Conservation (phyloP, 2,797 vertebrate species). For the Melanotaenia maccullochi region DNA sequence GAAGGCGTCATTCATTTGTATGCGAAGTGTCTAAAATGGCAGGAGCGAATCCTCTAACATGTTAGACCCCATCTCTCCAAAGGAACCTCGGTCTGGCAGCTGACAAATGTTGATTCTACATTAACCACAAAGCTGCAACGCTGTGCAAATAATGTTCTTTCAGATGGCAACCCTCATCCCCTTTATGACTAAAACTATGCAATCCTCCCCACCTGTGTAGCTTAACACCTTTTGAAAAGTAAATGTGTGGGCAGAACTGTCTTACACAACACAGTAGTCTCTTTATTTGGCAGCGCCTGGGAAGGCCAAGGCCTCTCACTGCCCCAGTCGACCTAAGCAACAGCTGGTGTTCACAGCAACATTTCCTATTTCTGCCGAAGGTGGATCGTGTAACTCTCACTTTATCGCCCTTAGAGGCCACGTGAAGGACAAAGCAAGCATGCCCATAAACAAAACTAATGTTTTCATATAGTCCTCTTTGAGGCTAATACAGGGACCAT, state of each 20-base stretch:
- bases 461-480: constrained; percentile 82
- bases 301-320: constrained; percentile 77
- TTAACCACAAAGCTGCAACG: constrained; percentile 72
- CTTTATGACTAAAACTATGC: constrained; percentile 72
- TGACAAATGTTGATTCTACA: constrained; percentile 85
- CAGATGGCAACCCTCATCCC: constrained; percentile 72
- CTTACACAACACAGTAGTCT: constrained; percentile 72
- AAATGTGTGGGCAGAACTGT: constrained; percentile 51
- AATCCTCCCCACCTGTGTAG: constrained; percentile 64
- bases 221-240: constrained; percentile 71
- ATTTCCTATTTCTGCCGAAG: constrained; percentile 90
- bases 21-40: constrained; percentile 60
- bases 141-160: constrained; percentile 84
- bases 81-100: constrained; percentile 60
- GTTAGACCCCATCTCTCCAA: constrained; percentile 52
- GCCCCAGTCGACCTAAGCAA: constrained; percentile 80
- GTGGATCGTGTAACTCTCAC: constrained; percentile 93
- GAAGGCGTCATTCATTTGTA: constrained; percentile 75
- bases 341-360: constrained; percentile 91
- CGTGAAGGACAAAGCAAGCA: constrained; percentile 91
- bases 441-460: constrained; percentile 87
- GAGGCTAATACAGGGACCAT: constrained; percentile 41
- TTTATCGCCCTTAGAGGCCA: constrained; percentile 94
- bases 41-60: constrained; percentile 61
- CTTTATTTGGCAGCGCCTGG: constrained; percentile 85